phyloP scores from a whole-genome alignment of 2,797 vertebrate genomes.

The Calcarius lapponicus region DNA sequence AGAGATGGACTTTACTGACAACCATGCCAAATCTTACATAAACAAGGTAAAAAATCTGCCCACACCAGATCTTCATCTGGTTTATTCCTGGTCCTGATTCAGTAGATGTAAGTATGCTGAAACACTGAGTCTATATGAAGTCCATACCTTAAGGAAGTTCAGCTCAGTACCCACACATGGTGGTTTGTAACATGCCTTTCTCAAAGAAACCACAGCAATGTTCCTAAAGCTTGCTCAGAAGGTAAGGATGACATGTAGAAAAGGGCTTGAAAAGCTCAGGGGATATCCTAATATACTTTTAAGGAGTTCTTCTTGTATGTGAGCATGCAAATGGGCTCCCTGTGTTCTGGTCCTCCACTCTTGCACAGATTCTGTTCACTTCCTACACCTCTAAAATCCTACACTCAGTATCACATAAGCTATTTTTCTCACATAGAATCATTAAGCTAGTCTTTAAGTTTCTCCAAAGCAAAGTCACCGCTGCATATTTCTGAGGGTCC shows the following conservation, averaged over 20 bases:
- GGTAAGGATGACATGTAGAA: not conserved
- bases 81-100: not conserved
- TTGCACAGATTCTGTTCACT: not conserved
- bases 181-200: not conserved
- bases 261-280: not conserved
- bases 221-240: not conserved
- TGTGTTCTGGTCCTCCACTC: not conserved
- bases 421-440: not conserved
- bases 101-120: not conserved
- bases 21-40: not conserved
- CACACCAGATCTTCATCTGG: not conserved
- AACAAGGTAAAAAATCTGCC: constrained; percentile 2
- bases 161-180: not conserved
- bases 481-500: not conserved
- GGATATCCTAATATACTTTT: not conserved
- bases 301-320: not conserved
- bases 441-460: not conserved
- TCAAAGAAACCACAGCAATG: not conserved
- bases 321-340: not conserved
- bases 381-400: not conserved
- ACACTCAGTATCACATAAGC: not conserved
- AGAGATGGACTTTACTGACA: not conserved
- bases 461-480: not conserved
- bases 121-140: not conserved
- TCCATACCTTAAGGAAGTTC: not conserved